phyloP scores from a whole-genome alignment of 2,113 vertebrate species.

The Ochotona princeps region DNA sequence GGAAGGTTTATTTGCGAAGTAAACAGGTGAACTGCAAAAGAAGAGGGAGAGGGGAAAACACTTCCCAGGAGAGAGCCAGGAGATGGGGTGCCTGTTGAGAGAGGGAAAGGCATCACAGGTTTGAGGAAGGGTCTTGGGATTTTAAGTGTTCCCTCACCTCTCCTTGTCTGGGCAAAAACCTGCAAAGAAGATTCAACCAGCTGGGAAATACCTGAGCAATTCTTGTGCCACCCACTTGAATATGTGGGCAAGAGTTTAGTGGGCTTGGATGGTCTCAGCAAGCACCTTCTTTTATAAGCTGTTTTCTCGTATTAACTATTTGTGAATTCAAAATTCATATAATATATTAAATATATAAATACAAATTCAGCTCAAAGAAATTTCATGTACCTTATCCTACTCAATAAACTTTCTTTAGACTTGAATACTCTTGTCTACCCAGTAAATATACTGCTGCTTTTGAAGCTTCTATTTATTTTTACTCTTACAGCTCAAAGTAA shows the following conservation, averaged over 20 bases:
- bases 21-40: too few relatives aligned
- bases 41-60: not conserved
- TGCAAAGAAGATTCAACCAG: too few relatives aligned
- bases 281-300: conserved; percentile 11
- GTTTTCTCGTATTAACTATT: not conserved
- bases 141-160: not conserved
- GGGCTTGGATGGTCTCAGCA: too few relatives aligned
- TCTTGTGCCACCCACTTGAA: too few relatives aligned
- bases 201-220: too few relatives aligned
- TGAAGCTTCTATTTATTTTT: not conserved
- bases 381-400: not conserved
- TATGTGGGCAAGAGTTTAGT: too few relatives aligned
- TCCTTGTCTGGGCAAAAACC: not conserved
- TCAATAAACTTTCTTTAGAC: not conserved
- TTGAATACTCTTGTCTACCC: not conserved
- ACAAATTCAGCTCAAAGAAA: not conserved
- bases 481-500: not conserved
- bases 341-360: not conserved
- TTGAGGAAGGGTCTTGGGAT: too few relatives aligned
- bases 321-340: not conserved
- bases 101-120: too few relatives aligned
- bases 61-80: too few relatives aligned
- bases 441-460: not conserved
- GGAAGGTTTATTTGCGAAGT: too few relatives aligned
- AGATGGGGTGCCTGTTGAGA: too few relatives aligned